Base-by-base conservation (phyloP, 1,140 invertebrate species). In the Chionoecetes opilio region DNA sequence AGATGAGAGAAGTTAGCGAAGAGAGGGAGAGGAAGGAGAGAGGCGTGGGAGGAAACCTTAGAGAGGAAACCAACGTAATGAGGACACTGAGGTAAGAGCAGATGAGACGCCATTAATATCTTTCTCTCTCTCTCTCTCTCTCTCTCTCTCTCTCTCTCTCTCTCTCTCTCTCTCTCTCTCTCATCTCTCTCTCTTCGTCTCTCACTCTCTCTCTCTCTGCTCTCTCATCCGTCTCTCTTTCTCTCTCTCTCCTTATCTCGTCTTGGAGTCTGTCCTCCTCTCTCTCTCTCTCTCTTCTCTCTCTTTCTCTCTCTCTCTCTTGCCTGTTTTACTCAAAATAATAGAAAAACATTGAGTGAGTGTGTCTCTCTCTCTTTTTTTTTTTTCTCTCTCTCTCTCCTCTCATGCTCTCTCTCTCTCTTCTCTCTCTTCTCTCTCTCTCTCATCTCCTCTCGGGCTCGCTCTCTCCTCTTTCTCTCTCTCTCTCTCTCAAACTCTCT, bases 121-220 rank as follows among this genome's bases (percentile, higher is more conserved):
- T 41, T 35, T 89, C 38, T 89, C 38, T 89, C 87, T 89, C 87
- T 89, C 87, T 89, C 32, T 41, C 87, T 89, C 38, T 89, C 32
- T 35, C 87, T 89, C 87, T 37, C 38, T 35, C 87, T 89, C 87
- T 89, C 87, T 89, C 87, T 89, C 87, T 89, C 87, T 89, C 87
- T 89, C 87, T 35, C 32, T 89, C 87, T n/a, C 34, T 37, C 34
- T 89, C 38, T 89, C 34, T 35, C 38, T 90, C 88, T 29, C 17
- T 41, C 31, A 21, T 90, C 88, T 29, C 17, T 41, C 31, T 5
- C 87, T 38, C 87, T n/a, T 3, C 35, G 0, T 35, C 5, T 0
- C 37, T 89, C 37, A 14, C 31, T 89, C 41, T 46, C 41, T 46
- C 41, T 46, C 41, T 46, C 41, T 46, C 41, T 46, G 41, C n/a